Base-by-base conservation (phyloP, 1,140 invertebrate genomes). In the Dolichoris vasculosae region DNA sequence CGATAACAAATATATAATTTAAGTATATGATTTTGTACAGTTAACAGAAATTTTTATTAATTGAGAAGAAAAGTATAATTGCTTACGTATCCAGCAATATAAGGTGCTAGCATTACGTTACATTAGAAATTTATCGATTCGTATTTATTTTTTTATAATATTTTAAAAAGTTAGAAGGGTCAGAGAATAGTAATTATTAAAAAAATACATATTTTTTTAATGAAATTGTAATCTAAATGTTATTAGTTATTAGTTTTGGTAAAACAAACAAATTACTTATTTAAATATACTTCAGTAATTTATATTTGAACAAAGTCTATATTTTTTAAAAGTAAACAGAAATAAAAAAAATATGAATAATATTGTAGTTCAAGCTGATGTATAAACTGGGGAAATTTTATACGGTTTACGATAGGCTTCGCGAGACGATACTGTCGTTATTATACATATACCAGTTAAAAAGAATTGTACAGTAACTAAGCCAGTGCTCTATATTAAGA, bases 401-500 rank as follows among this genome's bases (percentile, higher is more conserved):
- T 76, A 83, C 46, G 71, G 51, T 64, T 83, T 76, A 83, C 76
- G 76, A 83, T 59, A 43, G 69, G 35, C 30, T 20, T 32, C 20
- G 1, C 30, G n/a, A 46, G 6, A 75, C 23, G 40, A 35, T 6
- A 23, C 0, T 26, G 26, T 6, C 7, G 20, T 48, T 30, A 7
- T 6, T 43, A 11, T 48, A 2, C 15, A 30, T 30, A 26, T 46
- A 32, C 15, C 78, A 13, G 59, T 64, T 67, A 69, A 81, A 81
- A 69, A 69, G 40, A 81, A 6, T 32, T 69, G 40, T 67, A 46
- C 20, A 38, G 46, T 63, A 26, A 64, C 26, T 30, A 69, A 32
- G 59, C 59, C 15, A 51, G 75, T 40, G 32, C 73, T 84, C 76
- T 73, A 80, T 73, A 71, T 84, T 83, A 84, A 78, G 82, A 67